These are phyloP conservation scores for Camponotus pennsylvanicus DNA, from an alignment of 1,140 invertebrate genomes.

Conservation along the genomic window DNA sequence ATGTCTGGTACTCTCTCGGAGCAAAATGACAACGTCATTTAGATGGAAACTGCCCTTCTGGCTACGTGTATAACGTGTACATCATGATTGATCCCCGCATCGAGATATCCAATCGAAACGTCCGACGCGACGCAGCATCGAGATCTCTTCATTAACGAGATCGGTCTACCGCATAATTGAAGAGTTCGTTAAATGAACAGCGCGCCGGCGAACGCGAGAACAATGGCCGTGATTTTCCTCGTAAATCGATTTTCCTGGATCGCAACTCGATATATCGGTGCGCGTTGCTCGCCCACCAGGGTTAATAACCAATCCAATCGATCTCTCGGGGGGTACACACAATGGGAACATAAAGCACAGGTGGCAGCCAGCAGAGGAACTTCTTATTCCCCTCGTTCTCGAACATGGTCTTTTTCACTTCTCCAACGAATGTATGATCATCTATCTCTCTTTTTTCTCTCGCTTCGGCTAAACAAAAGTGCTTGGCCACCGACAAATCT, in stretches of 20 bases:
- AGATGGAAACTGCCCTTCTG: slow-evolving; percentile 4
- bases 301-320: slow-evolving; percentile 60
- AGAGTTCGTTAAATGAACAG: slow-evolving; percentile 61
- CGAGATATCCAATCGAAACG: slow-evolving; percentile 45
- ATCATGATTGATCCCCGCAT: not conserved
- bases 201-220: slow-evolving; percentile 28
- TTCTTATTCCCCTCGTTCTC: slow-evolving; percentile 41
- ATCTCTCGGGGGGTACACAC: slow-evolving; percentile 51
- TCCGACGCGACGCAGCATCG: slow-evolving; percentile 42
- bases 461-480: slow-evolving; percentile 6
- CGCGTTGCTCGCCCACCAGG: not conserved
- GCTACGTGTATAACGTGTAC: not conserved
- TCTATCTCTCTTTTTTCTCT: not conserved
- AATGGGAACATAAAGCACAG: slow-evolving; percentile 54
- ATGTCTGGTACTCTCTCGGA: not conserved
- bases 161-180: slow-evolving; percentile 64
- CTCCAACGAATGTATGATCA: not conserved
- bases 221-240: slow-evolving; percentile 57
- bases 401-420: slow-evolving; percentile 13
- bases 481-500: slow-evolving; percentile 2
- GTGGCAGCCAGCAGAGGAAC: slow-evolving; percentile 15
- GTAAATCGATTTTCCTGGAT: slow-evolving; percentile 58
- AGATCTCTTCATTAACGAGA: slow-evolving; percentile 72
- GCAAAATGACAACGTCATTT: slow-evolving; percentile 44
- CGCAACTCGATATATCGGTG: slow-evolving; percentile 24